Evolutionary conservation across 2,113 vertebrate genomes (phyloP), one percentile per base, ranked within the genome.

Genomic region (Bujurquina vittata): DNA sequence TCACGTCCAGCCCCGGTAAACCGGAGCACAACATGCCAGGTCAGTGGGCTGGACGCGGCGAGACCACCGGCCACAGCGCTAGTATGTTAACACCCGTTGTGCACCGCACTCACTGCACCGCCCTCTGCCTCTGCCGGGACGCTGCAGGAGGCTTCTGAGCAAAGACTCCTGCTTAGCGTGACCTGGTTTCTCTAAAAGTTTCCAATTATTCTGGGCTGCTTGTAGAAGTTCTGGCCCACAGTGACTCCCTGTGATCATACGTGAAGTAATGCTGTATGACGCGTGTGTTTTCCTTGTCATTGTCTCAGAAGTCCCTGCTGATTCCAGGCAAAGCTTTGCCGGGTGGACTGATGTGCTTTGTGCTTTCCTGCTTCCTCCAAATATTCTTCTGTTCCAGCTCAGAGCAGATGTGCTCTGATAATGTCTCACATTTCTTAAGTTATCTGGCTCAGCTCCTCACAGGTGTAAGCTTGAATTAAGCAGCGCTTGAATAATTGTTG

Each of bases 1-100:
- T 98, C 95, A 99, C 98, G 78, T 97, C 98, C 91, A 98, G 98
- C 93, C 98, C 98, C 20, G 97, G 96, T 83, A 97, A 97, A 81
- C 96, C 96, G 6, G 95, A 96, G 8, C 96, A 94, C 92, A 95
- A 96, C 84, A 95, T 97, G 96, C 97, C 98, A 96, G 97, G 98
- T 98, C 93, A 95, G 95, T 96, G 94, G 93, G 90, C 91, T 91
- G 94, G 94, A 93, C 93, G 77, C 87, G 58, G 89, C 89, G 86
- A 90, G 93, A 94, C 93, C 93, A 87, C 83, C 87, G 91, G 90
- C 62, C 93, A 94, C 89, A 92, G 77, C 76, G 84, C 94, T 90
- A 95, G 95, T 96, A 95, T 94, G 95, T 95, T 74, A 77, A 88
- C 81, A 81, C 52, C 87, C 80, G 56, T 37, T 26, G 69, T 54